Base-by-base conservation (phyloP, 1,140 invertebrate genomes). In the Heliconius congener region DNA sequence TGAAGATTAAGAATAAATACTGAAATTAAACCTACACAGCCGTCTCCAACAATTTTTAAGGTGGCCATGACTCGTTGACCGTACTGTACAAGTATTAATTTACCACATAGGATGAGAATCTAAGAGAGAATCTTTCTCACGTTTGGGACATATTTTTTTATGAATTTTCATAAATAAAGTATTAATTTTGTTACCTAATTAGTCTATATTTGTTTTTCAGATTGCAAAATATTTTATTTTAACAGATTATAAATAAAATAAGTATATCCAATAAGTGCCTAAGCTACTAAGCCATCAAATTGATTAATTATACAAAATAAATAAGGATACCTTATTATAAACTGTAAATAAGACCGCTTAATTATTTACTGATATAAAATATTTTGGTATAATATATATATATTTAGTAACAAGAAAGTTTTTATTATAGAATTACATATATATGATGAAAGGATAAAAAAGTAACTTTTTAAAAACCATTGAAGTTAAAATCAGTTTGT, bases 331-430 rank as follows among this genome's bases (percentile, higher is more conserved):
- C 27, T 66, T 66, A 66, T 66, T 66, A 66, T 66, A 30, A 66
- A 66, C 9, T 60, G n/a, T 60, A 60, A n/a, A 66, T 66, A 66
- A 66, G 60, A 66, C 23, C 60, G 60, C 60, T 66, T 66, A 30
- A 27, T 66, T 66, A 60, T 60, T 57, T 75, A 76, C n/a, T 66
- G 57, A 76, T 42, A 76, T 76, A 70, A 66, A 70, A 52, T 76
- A 76, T 76, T 76, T 76, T 76, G 74, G 37, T 76, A 75, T 73
- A 8, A 42, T 42, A 42, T 73, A 66, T 66, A 66, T 66, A n/a
- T 66, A 66, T 66, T 66, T 66, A 66, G 4, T 66, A 66, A 66
- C 27, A 66, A 27, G 60, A 30, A 27, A 30, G 27, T 66, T 30
- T 16, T 60, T 30, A 30, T 66, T 13, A 30, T 66, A 16, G 5